These are phyloP conservation scores for Lophotis ruficrista DNA, from an alignment of 2,113 vertebrate species.

Conservation along the genomic window DNA sequence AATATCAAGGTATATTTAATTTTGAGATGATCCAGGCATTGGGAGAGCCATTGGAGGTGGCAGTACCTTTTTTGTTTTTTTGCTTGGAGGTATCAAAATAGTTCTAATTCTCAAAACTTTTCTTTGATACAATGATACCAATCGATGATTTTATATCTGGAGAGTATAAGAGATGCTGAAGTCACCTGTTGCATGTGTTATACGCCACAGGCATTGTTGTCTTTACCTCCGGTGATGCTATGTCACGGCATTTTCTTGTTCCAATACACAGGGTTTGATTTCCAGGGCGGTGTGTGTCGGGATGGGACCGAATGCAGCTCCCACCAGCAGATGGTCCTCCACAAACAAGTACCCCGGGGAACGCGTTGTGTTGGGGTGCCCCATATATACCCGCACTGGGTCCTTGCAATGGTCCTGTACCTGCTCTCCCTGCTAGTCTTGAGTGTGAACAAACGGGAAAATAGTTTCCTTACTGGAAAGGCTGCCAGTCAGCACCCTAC, in stretches of 20 bases:
- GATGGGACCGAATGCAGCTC: fast-evolving
- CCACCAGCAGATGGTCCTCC: fast-evolving
- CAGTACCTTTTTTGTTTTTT: background rate
- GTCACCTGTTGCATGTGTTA: background rate
- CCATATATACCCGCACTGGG: fast-evolving
- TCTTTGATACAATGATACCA: background rate
- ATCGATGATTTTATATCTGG: background rate
- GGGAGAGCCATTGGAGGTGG: background rate
- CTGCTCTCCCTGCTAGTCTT: fast-evolving
- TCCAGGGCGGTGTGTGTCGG: fast-evolving
- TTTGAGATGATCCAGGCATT: constrained; percentile 47
- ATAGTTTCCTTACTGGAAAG: fast-evolving
- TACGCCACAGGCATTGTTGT: fast-evolving
- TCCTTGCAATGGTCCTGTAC: fast-evolving
- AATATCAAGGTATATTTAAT: constrained; percentile 67
- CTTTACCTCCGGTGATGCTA: fast-evolving
- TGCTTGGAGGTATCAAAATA: background rate
- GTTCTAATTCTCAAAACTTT: background rate
- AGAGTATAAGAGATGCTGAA: background rate
- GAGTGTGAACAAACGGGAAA: background rate
- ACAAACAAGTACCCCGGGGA: background rate
- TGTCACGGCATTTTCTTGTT: background rate
- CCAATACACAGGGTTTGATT: fast-evolving
- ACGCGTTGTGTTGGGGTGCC: fast-evolving
- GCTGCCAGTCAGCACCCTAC: background rate